Percentiles rank a stretch among this genome's conserved stretches.
Conservation (phyloP, 2,113 vertebrate species). For the Otocyon megalotis region DNA sequence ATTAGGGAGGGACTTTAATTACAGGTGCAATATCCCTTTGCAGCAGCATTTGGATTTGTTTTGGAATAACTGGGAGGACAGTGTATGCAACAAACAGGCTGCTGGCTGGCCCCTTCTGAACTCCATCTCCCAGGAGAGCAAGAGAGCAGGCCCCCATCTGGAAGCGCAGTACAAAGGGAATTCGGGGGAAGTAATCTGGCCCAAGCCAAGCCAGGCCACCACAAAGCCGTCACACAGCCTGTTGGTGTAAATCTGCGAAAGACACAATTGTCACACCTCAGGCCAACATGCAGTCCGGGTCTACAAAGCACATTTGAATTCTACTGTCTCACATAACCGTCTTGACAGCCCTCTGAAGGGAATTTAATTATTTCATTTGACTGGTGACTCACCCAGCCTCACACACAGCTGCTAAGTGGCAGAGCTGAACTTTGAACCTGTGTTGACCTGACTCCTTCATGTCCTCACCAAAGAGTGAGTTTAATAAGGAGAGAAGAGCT, state of each 20-base stretch:
- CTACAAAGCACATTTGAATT: background rate
- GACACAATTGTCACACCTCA: background rate
- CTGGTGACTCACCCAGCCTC: background rate
- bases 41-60: background rate
- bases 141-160: too few species aligned
- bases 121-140: background rate
- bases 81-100: background rate
- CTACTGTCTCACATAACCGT: background rate
- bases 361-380: background rate
- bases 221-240: background rate
- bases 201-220: background rate
- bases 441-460: background rate
- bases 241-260: background rate
- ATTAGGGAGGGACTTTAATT: background rate
- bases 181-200: background rate
- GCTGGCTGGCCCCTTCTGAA: background rate
- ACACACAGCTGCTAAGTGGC: background rate
- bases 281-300: rapidly evolving
- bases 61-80: background rate
- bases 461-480: background rate
- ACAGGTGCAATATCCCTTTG: background rate
- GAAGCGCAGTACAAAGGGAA: background rate
- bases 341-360: background rate
- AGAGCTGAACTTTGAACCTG: background rate
- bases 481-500: background rate